phyloP scores from a whole-genome alignment of 92 coral and sea anemone species.

The Siderastrea siderea region DNA sequence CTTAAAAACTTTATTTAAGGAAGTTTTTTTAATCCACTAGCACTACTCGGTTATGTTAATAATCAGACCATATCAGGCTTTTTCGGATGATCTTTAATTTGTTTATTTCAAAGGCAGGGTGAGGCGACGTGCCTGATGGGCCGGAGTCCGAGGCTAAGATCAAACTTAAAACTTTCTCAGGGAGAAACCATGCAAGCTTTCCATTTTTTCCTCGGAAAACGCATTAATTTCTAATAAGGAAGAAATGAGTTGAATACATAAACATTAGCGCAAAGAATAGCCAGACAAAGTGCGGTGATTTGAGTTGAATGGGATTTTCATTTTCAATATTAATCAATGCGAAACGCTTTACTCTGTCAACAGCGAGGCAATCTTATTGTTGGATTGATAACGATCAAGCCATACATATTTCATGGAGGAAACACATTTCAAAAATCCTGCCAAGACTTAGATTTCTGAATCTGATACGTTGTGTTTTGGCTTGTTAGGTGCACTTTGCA shows the following conservation, averaged over 20 bases:
- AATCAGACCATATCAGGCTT: constrained; percentile 47
- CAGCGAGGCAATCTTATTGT: constrained; percentile 77
- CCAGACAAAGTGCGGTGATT: constrained; percentile 39
- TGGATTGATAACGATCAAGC: constrained; percentile 60
- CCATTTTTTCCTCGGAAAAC: neutral
- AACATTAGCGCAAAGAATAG: constrained; percentile 47
- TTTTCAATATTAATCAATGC: constrained; percentile 37
- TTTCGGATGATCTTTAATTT: constrained; percentile 61
- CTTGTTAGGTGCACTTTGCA: constrained; percentile 79
- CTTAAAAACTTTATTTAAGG: constrained; percentile 28
- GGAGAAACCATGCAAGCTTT: neutral
- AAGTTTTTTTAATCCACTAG: constrained; percentile 40
- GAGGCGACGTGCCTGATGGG: constrained; percentile 39
- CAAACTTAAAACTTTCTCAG: neutral
- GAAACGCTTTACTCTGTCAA: constrained; percentile 47
- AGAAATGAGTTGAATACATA: constrained; percentile 56
- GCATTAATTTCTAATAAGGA: constrained; percentile 54
- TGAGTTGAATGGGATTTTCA: constrained; percentile 41
- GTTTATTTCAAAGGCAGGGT: constrained; percentile 78
- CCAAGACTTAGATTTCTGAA: constrained; percentile 73
- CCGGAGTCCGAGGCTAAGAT: neutral
- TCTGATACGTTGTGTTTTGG: constrained; percentile 86
- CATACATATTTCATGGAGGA: constrained; percentile 84
- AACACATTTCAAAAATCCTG: constrained; percentile 77
- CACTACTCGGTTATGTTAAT: constrained; percentile 38